A percentile compares a stretch with the other conserved stretches of the same genome.
Conservation (phyloP, 2,888 invertebrate genomes). For the Mythimna vitellina region DNA sequence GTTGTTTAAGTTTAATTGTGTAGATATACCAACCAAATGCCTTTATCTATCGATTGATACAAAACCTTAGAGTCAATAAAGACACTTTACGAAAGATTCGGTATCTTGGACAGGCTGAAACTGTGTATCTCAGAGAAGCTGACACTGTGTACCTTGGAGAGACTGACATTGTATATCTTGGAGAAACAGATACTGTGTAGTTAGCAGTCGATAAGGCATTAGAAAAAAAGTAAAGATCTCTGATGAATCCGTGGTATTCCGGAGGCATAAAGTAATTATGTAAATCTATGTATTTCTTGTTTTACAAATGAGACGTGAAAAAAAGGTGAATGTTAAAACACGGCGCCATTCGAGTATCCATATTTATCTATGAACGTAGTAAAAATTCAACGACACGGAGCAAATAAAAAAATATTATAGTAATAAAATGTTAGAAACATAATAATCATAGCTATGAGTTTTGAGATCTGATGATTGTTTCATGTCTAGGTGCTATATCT, state of each 20-base stretch:
- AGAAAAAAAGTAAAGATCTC: not conserved
- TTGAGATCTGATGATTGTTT: not conserved
- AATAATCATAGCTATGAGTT: not conserved
- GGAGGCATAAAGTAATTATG: not conserved
- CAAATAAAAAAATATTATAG: constrained; percentile 24
- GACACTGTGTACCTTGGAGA: too few relatives aligned
- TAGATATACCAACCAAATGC: too few relatives aligned
- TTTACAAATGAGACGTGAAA: not conserved
- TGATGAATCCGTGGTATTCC: not conserved
- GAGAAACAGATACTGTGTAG: too few relatives aligned
- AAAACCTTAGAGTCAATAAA: too few relatives aligned
- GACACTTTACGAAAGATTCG: too few relatives aligned
- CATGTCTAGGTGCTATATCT: not conserved
- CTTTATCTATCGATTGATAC: too few relatives aligned
- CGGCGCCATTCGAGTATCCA: constrained; percentile 7
- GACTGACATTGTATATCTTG: too few relatives aligned
- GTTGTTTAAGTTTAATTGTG: too few relatives aligned
- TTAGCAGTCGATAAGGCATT: too few relatives aligned
- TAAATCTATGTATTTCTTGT: not conserved
- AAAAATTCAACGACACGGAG: constrained; percentile 21
- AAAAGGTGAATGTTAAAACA: not conserved
- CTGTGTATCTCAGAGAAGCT: too few relatives aligned
- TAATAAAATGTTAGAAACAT: constrained; percentile 13
- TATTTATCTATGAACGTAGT: constrained; percentile 37
- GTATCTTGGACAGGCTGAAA: too few relatives aligned